Conservation (phyloP, 2,888 invertebrate species). For the Nudaria mundana region DNA sequence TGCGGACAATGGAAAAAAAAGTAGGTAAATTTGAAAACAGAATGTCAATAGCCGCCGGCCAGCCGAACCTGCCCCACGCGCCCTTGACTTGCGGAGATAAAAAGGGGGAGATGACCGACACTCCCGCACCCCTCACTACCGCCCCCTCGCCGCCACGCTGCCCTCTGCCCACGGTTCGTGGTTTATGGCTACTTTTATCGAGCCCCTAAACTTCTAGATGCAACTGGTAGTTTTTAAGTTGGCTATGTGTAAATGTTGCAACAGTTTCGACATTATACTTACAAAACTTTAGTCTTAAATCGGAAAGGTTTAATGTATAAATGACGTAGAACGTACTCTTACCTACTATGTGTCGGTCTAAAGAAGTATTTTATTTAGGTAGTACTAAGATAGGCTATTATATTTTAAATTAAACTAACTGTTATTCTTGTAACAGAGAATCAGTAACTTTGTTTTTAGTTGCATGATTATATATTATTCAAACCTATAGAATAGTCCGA, state of each 20-base stretch:
- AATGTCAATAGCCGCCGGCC: conserved; percentile 80
- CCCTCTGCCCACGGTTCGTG: conserved; percentile 58
- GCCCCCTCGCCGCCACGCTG: conserved; percentile 24
- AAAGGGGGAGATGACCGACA: conserved; percentile 75
- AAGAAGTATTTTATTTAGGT: no score
- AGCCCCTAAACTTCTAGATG: conserved; percentile 56
- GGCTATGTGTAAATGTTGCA: conserved; percentile 21
- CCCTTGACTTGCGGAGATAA: conserved; percentile 79
- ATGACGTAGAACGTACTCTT: no score
- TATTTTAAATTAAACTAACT: no score
- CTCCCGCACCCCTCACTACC: conserved; percentile 39
- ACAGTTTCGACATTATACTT: conserved; percentile 26
- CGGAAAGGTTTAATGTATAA: background rate
- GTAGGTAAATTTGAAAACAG: conserved; percentile 79
- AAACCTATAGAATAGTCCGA: no score
- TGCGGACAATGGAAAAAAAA: conserved; percentile 76
- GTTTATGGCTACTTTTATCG: conserved; percentile 66
- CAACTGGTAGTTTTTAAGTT: conserved; percentile 48
- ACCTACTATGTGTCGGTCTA: no score
- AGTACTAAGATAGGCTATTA: no score
- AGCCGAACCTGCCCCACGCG: conserved; percentile 79
- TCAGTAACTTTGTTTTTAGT: no score
- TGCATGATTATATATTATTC: no score
- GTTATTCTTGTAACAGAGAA: no score
- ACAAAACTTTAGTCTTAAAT: conserved; percentile 14